Base-by-base conservation (phyloP, 2,888 invertebrate genomes). In the Ectemnius continuus region DNA sequence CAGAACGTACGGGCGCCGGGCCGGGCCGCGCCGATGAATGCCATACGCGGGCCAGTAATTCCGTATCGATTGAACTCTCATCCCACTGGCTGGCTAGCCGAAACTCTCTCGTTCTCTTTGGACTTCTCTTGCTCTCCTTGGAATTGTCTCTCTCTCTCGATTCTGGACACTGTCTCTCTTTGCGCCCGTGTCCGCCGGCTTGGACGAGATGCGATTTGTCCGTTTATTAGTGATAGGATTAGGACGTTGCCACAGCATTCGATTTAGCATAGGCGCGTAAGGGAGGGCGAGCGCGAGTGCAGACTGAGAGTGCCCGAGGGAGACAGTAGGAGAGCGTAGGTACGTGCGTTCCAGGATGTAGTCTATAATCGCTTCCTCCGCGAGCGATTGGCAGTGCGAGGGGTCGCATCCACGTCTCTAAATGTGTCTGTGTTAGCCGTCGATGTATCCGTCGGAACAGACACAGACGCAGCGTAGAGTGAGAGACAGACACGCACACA, bases 351-450 rank as follows among this genome's bases (percentile, higher is more conserved):
- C 84, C 87, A 88, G 88, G 88, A 88, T 87, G 88, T 88, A 86
- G 85, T 87, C 87, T 84, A 87, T 88, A 88, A 88, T 87, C 84
- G 86, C 84, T 88, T 88, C 88, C 88, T 88, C 87, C 84, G 81
- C 83, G 80, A 81, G 84, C 81, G 85, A 83, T 84, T 82, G 85
- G 75, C 74, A 74, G 52, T 16, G 81, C 73, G 84, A 85, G 85
- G 84, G 88, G 84, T 85, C 84, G 83, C 77, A 75, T 83, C 74
- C 69, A 77, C 76, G 74, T 23, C 23, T 23, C 23, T 23, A 23
- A 23, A 23, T 23, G 23, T 23, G 23, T 23, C 2, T 23, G 2
- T 23, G 23, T 23, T 23, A 23, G 3, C 2, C 23, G 23, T 23
- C 23, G 23, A 23, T 23, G 23, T 83, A 83, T 83, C 81, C 84